Evolutionary conservation across 2,797 vertebrate species (phyloP).

Genomic region (Brachyalestes nurse): DNA sequence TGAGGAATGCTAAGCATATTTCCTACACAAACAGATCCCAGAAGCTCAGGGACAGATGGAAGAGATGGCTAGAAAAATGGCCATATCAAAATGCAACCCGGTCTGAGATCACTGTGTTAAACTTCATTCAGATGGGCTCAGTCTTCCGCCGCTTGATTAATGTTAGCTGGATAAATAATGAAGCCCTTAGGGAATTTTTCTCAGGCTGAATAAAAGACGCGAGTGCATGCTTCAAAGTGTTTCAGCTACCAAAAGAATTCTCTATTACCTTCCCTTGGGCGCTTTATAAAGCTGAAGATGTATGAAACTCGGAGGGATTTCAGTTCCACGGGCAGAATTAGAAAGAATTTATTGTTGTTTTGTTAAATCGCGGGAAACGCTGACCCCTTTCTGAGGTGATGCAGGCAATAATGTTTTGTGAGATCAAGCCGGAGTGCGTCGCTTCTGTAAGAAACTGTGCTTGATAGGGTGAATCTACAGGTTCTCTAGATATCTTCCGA

Average conservation of each 20-base stretch:
- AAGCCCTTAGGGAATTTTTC: conserved; percentile 38
- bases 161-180: conserved; percentile 51
- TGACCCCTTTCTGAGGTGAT: background rate
- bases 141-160: conserved; percentile 27
- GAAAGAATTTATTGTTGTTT: background rate
- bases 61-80: conserved; percentile 39
- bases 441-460: background rate
- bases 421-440: background rate
- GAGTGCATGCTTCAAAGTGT: conserved; percentile 43
- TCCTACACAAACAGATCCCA: conserved; percentile 41
- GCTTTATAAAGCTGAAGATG: conserved; percentile 1
- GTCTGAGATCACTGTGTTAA: conserved; percentile 35
- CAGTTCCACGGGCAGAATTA: background rate
- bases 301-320: background rate
- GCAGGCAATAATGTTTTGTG: background rate
- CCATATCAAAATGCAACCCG: conserved; percentile 47
- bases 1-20: conserved; percentile 52
- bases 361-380: background rate
- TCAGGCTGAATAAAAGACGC: conserved; percentile 44
- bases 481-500: background rate
- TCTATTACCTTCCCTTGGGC: conserved; percentile 20
- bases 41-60: conserved; percentile 37
- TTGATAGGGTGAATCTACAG: background rate
- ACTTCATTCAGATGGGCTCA: conserved; percentile 27
- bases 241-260: conserved; percentile 35